These are phyloP conservation scores for Corythucha ciliata DNA, from an alignment of 2,888 invertebrate species.

Conservation along the genomic window DNA sequence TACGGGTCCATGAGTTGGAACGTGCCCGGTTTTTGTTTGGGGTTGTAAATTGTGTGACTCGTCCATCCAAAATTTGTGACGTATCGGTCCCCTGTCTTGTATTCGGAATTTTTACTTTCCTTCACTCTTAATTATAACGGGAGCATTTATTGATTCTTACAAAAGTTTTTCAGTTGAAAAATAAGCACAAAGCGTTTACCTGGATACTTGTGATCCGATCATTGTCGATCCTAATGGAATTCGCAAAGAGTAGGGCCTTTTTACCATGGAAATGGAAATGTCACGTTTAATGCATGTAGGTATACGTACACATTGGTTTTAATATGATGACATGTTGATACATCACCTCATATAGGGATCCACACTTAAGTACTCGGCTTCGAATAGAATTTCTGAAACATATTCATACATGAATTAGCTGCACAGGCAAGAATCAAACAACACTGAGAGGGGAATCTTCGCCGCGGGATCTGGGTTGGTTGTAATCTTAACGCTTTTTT, in stretches of 20 bases:
- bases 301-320: background rate
- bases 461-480: too few species aligned
- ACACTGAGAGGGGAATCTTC: too few species aligned
- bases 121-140: too few species aligned
- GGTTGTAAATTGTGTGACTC: conserved; percentile 48
- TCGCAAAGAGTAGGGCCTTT: conserved; percentile 28
- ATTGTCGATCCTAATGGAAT: conserved; percentile 49
- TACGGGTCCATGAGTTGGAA: too few species aligned
- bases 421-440: too few species aligned
- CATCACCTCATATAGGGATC: conserved; percentile 60
- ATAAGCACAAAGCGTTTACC: conserved; percentile 46
- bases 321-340: background rate
- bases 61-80: conserved; percentile 60
- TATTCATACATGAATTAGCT: too few species aligned
- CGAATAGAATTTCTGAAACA: conserved; percentile 53
- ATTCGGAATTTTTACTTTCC: conserved; percentile 55
- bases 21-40: conserved; percentile 20
- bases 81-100: conserved; percentile 55
- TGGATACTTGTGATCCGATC: conserved; percentile 61
- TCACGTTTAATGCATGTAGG: background rate
- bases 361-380: conserved; percentile 59
- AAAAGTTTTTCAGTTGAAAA: too few species aligned
- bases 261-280: conserved; percentile 28
- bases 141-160: too few species aligned
- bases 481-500: too few species aligned